Evolutionary conservation across 2,797 vertebrate species (phyloP).

Genomic region (Pseudochromis fuscus): DNA sequence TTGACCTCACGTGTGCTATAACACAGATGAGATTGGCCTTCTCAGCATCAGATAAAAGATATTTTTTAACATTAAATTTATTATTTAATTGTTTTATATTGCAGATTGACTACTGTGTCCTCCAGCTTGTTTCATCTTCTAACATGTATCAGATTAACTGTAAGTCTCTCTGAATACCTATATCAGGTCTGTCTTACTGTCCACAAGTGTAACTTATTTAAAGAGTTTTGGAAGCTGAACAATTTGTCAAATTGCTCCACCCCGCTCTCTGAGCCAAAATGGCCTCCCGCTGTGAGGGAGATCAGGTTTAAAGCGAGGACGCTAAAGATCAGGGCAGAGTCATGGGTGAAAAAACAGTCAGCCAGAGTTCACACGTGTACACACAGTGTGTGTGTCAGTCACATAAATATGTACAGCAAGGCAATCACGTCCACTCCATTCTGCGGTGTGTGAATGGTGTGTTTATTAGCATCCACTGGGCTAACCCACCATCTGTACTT

Average conservation of each 20-base stretch:
- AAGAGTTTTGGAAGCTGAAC: background rate
- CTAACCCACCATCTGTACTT: conserved; percentile 21
- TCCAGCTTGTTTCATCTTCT: background rate
- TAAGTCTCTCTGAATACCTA: background rate
- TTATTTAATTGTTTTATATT: too few species aligned
- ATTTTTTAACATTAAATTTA: too few species aligned
- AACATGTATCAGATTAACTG: background rate
- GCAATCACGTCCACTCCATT: background rate
- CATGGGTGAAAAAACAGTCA: conserved; percentile 42
- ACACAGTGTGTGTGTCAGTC: background rate
- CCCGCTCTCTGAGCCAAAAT: conserved; percentile 26
- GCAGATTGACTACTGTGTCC: background rate
- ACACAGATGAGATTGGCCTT: background rate
- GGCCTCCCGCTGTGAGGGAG: conserved; percentile 32
- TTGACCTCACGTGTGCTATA: background rate
- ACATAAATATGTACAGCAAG: background rate
- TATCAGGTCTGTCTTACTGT: background rate
- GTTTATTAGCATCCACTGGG: conserved; percentile 39
- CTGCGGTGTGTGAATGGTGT: conserved; percentile 2
- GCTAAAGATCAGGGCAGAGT: conserved; percentile 34
- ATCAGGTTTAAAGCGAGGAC: conserved; percentile 56
- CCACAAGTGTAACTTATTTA: background rate
- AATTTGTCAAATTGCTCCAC: background rate
- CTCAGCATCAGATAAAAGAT: background rate
- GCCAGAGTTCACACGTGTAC: background rate